Evolutionary conservation across 92 coral and sea anemone genomes (phyloP), one percentile per base, ranked within the genome.

Genomic region (Bergia sp.): DNA sequence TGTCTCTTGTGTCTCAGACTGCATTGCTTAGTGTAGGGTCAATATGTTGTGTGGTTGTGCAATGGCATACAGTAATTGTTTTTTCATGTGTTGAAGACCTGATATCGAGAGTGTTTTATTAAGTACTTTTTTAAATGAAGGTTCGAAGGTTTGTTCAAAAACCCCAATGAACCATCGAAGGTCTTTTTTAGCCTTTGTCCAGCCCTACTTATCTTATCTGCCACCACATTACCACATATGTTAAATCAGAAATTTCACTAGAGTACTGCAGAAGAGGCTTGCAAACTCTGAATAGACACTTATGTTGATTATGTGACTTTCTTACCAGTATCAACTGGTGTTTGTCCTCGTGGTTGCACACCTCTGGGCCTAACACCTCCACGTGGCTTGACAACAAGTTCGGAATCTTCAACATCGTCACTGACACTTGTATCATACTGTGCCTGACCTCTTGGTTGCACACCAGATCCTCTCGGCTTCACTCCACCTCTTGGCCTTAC

Each of bases 301-400:
- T 40, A 41, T 77, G 80, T 36, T 20, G 72, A 77, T 64, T 76
- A 0, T 76, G 44, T 53, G 42, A 21, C 11, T 20, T 84, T 44
- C 77, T 78, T 76, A 76, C 89, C 89, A 55, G 75, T 65, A 58
- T 78, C 89, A 57, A 76, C 49, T 0, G 90, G 80, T 29, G 50
- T 58, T 10, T 66, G 53, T 37, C 53, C 53, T 12, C 39, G 38
- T 13, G 87, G 39, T 16, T 65, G 75, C 36, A 57, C 39, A 77
- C 78, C 78, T 45, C 87, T 84, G 0, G 87, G 66, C 65, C 36
- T 84, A 23, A 84, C 64, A 43, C 87, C 47, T 38, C 43, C 78
- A 21, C 87, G 77, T 1, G 87, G 79, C 77, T 47, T 71, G 36
- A 71, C 79, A 29, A 71, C 79, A 37, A 84, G 67, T 15, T 66